Evolutionary conservation across 37 sponge, comb jelly and placozoan species (phyloP), one percentile per base, ranked within the genome.

Genomic region (Ephydatia muelleri): DNA sequence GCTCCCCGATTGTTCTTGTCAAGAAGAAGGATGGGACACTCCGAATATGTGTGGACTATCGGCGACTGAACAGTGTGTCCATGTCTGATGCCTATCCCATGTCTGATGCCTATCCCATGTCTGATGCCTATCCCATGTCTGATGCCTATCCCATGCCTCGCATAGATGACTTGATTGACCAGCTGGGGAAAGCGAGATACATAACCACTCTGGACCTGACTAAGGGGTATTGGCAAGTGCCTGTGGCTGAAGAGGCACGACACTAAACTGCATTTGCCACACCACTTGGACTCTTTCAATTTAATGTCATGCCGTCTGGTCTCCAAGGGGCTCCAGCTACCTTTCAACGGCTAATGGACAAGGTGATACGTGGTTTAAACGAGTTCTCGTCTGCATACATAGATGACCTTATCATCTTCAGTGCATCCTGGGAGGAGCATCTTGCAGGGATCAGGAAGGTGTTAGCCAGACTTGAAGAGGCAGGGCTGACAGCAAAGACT

Each of bases 251-350:
- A 67, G 77, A 11, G 25, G 70, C 23, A 27, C 57, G 57, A 0
- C 73, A 80, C 36, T 84, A 88, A 72, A 91, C 92, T 3, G 92
- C 92, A 28, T 91, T 91, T 68, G 48, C 49, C 32, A 91, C 92
- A 5, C 84, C 81, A 6, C 49, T 73, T 65, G 92, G 92, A 26
- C 68, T 88, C 2, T 91, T 76, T 77, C 76, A 91, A 40, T 88
- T 91, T 64, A 83, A 32, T n/a, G 85, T 79, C 49, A 87, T 91
- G 92, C 92, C 88, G 69, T 91, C 81, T 91, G 91, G 92, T 26
- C 43, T 91, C 22, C 79, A 72, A 14, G 79, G 86, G 38, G 91
- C 86, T 9, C 91, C 87, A 82, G 83, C 91, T 35, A 86, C 83
- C 19, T 91, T 91, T 79, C 91, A 91, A 67, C 67, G 81, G 26